Conservation (phyloP, 2,113 vertebrate species). For the Kryptolebias marmoratus region DNA sequence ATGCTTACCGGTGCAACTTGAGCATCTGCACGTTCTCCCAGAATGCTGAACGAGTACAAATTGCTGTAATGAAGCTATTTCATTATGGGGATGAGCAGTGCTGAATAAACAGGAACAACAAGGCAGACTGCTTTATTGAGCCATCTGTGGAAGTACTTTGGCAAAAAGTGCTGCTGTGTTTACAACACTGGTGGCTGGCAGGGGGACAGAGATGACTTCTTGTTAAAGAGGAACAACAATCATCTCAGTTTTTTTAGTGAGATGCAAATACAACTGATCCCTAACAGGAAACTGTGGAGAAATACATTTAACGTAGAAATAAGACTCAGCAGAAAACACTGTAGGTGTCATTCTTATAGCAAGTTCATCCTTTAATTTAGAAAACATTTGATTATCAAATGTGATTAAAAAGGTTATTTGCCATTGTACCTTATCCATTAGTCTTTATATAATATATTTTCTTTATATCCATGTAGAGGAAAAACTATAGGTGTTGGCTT, state of each 20-base stretch:
- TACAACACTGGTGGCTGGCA: slow-evolving; percentile 63
- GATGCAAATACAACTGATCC: slow-evolving; percentile 37
- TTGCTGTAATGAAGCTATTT: slow-evolving; percentile 78
- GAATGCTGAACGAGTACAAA: slow-evolving; percentile 74
- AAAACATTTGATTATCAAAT: too few relatives aligned
- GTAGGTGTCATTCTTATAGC: too few relatives aligned
- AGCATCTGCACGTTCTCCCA: slow-evolving; percentile 61
- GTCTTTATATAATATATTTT: too few relatives aligned
- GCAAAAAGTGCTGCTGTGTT: slow-evolving; percentile 62
- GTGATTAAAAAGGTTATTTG: too few relatives aligned
- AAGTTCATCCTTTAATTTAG: too few relatives aligned
- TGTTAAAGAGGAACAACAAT: slow-evolving; percentile 46
- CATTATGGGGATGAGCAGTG: slow-evolving; percentile 73
- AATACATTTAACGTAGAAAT: too few relatives aligned
- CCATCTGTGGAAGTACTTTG: slow-evolving; percentile 76
- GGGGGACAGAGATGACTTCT: slow-evolving; percentile 59
- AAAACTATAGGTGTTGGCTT: too few relatives aligned
- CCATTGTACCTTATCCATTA: too few relatives aligned
- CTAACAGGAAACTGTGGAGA: slow-evolving; percentile 6
- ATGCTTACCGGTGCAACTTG: slow-evolving; percentile 60
- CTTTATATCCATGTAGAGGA: too few relatives aligned
- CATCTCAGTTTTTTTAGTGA: slow-evolving; percentile 44
- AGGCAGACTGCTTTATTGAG: slow-evolving; percentile 67
- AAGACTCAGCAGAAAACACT: too few relatives aligned
- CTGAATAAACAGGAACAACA: slow-evolving; percentile 79